Conservation (phyloP, 2,797 vertebrate genomes). For the Schizothorax lantsangensis region DNA sequence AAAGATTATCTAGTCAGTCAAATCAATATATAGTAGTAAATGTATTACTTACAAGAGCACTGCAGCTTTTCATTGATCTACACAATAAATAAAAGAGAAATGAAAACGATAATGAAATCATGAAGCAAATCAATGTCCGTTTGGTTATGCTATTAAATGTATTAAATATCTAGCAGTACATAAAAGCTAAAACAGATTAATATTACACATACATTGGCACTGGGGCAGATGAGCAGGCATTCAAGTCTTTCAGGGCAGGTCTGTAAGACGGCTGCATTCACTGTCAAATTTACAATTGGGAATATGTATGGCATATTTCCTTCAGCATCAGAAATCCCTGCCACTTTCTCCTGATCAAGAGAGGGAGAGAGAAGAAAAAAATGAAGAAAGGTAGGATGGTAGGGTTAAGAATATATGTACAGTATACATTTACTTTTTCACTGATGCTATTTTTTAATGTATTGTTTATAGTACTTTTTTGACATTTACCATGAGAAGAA, state of each 20-base stretch:
- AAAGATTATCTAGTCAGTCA: background rate
- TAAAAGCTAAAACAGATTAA: background rate
- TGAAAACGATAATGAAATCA: background rate
- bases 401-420: background rate
- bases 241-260: background rate
- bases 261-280: background rate
- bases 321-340: background rate
- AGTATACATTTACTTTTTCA: background rate
- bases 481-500: background rate
- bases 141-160: background rate
- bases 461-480: background rate
- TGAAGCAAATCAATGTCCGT: background rate
- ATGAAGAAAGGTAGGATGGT: background rate
- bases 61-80: background rate
- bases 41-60: background rate
- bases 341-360: background rate
- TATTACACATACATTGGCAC: background rate
- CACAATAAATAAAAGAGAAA: background rate
- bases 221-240: background rate
- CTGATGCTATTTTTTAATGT: background rate
- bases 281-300: background rate
- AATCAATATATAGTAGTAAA: background rate
- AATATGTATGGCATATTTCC: background rate
- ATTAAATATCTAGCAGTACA: background rate
- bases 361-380: background rate